Evolutionary conservation across 2,888 invertebrate genomes (phyloP).

Genomic region (Eupeodes latifasciatus): DNA sequence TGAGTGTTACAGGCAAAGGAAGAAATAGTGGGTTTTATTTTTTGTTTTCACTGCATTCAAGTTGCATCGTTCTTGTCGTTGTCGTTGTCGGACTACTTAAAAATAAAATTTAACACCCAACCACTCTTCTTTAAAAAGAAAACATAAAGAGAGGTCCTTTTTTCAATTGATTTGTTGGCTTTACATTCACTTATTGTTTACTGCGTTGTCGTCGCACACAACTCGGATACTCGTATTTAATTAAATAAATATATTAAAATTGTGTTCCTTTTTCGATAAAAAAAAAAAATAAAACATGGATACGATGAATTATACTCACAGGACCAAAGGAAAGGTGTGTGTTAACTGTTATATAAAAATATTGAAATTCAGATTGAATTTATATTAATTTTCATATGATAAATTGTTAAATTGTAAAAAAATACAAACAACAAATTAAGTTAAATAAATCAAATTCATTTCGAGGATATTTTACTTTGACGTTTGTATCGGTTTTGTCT

Average conservation of each 20-base stretch:
- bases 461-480: slow-evolving; percentile 45
- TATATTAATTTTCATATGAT: neutral
- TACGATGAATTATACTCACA: slow-evolving; percentile 46
- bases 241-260: neutral
- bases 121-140: slow-evolving; percentile 13
- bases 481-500: slow-evolving; percentile 53
- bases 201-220: neutral
- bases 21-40: slow-evolving; percentile 28
- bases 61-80: slow-evolving; percentile 46
- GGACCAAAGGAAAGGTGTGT: slow-evolving; percentile 64
- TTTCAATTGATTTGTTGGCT: slow-evolving; percentile 35
- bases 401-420: slow-evolving; percentile 3
- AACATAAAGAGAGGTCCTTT: neutral
- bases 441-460: slow-evolving; percentile 25
- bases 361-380: neutral
- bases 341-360: neutral
- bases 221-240: slow-evolving; percentile 29
- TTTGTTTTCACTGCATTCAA: slow-evolving; percentile 50
- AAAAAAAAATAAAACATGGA: slow-evolving; percentile 36
- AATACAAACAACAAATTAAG: neutral
- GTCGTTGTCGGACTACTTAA: slow-evolving; percentile 10
- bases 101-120: slow-evolving; percentile 21
- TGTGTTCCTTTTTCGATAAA: neutral
- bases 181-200: slow-evolving; percentile 34
- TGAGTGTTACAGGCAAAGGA: slow-evolving; percentile 51